phyloP scores from a whole-genome alignment of 2,888 invertebrate species.

The Melanargia galathea region DNA sequence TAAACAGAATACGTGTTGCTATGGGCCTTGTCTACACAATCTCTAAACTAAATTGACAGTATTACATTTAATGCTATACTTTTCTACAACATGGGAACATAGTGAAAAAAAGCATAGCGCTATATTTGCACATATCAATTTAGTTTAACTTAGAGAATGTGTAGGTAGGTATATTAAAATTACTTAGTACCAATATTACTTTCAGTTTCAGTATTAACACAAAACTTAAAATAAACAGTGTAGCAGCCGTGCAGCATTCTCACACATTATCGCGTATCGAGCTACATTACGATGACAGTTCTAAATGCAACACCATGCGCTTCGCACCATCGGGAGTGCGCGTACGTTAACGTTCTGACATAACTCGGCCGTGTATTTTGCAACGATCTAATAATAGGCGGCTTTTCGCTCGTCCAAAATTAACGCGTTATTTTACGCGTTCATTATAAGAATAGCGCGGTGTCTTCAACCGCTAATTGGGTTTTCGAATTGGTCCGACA shows the following conservation, averaged over 20 bases:
- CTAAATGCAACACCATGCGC: slow-evolving; percentile 32
- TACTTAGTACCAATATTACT: too few relatives aligned
- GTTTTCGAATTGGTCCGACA: slow-evolving; percentile 50
- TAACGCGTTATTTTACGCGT: slow-evolving; percentile 68
- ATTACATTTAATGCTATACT: too few relatives aligned
- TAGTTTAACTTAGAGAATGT: too few relatives aligned
- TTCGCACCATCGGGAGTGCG: slow-evolving; percentile 34
- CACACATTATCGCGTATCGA: slow-evolving; percentile 28
- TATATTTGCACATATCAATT: too few relatives aligned
- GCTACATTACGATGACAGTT: slow-evolving; percentile 27
- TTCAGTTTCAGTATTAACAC: too few relatives aligned
- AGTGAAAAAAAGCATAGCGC: too few relatives aligned
- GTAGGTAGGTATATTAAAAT: too few relatives aligned
- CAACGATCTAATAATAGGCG: slow-evolving; percentile 71
- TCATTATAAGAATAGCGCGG: slow-evolving; percentile 69
- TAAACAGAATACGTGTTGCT: too few relatives aligned
- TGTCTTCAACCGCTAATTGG: slow-evolving; percentile 79
- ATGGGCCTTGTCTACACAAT: too few relatives aligned
- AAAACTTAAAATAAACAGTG: slow-evolving; percentile 3
- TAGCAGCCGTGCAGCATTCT: slow-evolving; percentile 14
- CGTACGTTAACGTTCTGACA: slow-evolving; percentile 60
- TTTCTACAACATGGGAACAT: too few relatives aligned
- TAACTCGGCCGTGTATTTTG: slow-evolving; percentile 79
- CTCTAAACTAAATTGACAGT: too few relatives aligned
- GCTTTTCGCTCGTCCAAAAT: slow-evolving; percentile 68